phyloP scores from a whole-genome alignment of 2,888 invertebrate species.

The Bombylius major region DNA sequence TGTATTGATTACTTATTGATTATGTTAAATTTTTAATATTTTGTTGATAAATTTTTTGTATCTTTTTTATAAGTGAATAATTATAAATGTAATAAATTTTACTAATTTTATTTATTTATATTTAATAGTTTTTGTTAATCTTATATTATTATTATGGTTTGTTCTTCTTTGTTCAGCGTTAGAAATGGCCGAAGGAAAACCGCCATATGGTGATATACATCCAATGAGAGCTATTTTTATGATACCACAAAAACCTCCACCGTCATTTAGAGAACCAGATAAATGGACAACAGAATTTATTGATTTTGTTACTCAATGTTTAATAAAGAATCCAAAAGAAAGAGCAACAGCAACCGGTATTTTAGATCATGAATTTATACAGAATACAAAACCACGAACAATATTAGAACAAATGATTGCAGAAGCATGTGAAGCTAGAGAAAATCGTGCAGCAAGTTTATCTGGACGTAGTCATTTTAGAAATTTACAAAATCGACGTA shows the following conservation, averaged over 20 bases:
- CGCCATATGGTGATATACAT: slow-evolving; percentile 87
- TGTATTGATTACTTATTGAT: too few relatives aligned
- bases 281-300: slow-evolving; percentile 89
- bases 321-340: slow-evolving; percentile 81
- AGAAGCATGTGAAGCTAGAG: slow-evolving; percentile 78
- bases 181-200: slow-evolving; percentile 94
- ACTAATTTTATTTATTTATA: too few relatives aligned
- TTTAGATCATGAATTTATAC: slow-evolving; percentile 75
- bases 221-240: slow-evolving; percentile 91
- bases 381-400: slow-evolving; percentile 65
- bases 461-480: slow-evolving; percentile 32
- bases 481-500: slow-evolving; percentile 27
- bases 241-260: slow-evolving; percentile 96
- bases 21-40: too few relatives aligned
- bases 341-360: slow-evolving; percentile 74
- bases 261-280: slow-evolving; percentile 86
- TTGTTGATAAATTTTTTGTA: too few relatives aligned
- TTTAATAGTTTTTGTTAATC: too few relatives aligned
- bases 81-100: too few relatives aligned
- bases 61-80: too few relatives aligned
- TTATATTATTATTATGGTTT: too few relatives aligned
- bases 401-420: slow-evolving; percentile 77
- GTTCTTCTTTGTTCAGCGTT: too few relatives aligned
- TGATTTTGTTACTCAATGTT: slow-evolving; percentile 80
- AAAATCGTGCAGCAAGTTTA: slow-evolving; percentile 51